A percentile compares a stretch with the other conserved stretches of the same genome.
Conservation (phyloP, 2,888 invertebrate species). For the Agrochola litura region DNA sequence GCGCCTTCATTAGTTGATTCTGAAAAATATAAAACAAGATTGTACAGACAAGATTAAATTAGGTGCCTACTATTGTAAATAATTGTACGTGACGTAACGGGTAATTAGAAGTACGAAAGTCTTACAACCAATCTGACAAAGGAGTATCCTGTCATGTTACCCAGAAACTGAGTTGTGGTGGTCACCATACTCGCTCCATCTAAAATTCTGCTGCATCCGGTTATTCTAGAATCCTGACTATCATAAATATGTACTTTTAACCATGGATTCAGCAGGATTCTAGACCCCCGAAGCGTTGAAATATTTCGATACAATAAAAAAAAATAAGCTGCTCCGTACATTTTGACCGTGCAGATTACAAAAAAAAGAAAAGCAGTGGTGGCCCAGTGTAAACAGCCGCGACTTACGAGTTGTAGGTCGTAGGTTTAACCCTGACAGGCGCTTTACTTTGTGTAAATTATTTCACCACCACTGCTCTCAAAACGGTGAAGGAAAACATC, state of each 20-base stretch:
- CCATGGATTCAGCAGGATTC: too few relatives aligned
- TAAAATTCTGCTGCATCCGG: not conserved
- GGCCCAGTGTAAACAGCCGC: too few relatives aligned
- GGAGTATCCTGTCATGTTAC: not conserved
- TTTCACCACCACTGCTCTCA: too few relatives aligned
- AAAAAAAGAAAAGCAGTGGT: not conserved
- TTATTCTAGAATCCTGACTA: not conserved
- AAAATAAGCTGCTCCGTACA: not conserved
- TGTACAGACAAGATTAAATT: conserved; percentile 5
- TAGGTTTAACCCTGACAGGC: too few relatives aligned
- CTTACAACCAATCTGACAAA: not conserved
- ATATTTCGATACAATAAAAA: not conserved
- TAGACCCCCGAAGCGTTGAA: too few relatives aligned
- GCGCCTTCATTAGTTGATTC: conserved; percentile 77
- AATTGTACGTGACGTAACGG: not conserved
- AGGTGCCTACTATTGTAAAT: not conserved
- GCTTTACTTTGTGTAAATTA: too few relatives aligned
- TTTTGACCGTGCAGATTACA: not conserved
- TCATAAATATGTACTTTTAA: not conserved
- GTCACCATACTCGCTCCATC: not conserved
- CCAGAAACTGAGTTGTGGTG: not conserved
- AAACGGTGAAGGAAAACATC: too few relatives aligned
- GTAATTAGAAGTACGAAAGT: not conserved
- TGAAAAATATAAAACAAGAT: conserved; percentile 53
- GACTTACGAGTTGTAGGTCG: too few relatives aligned